phyloP scores from a whole-genome alignment of 2,888 invertebrate genomes.

The Mactromeris polynyma region DNA sequence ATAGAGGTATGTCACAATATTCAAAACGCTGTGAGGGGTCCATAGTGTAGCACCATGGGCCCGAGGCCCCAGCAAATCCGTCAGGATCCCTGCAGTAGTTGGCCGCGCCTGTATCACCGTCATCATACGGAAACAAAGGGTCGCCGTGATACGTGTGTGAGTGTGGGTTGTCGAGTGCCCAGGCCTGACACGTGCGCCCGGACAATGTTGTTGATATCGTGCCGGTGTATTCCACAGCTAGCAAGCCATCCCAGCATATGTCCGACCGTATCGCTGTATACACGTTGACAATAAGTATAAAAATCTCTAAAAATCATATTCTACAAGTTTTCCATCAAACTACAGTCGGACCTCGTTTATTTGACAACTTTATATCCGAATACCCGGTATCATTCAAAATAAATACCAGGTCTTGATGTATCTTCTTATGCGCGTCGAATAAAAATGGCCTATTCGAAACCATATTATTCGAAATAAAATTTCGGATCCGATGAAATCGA shows the following conservation, averaged over 20 bases:
- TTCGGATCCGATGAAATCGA: too few species aligned
- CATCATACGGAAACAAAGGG: constrained; percentile 46
- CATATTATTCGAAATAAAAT: too few species aligned
- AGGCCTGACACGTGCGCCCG: constrained; percentile 53
- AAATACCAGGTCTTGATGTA: too few species aligned
- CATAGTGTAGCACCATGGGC: constrained; percentile 59
- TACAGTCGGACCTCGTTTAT: too few species aligned
- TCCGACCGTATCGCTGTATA: constrained; percentile 6
- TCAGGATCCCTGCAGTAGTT: constrained; percentile 63
- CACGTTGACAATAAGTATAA: background rate
- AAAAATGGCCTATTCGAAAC: too few species aligned
- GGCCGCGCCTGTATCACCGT: constrained; percentile 25
- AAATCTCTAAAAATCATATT: too few species aligned
- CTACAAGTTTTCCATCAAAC: too few species aligned
- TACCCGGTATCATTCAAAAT: too few species aligned
- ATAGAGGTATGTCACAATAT: constrained; percentile 45
- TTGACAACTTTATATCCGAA: too few species aligned
- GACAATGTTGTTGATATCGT: constrained; percentile 33
- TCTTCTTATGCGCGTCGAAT: too few species aligned
- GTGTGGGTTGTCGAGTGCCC: constrained; percentile 50
- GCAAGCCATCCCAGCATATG: constrained; percentile 47
- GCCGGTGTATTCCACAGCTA: constrained; percentile 46
- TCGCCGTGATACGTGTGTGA: constrained; percentile 33
- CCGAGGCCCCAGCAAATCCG: constrained; percentile 26
- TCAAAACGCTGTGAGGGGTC: constrained; percentile 39